Base-by-base conservation (phyloP, 2,888 invertebrate genomes). In the Aspidapion aeneum region DNA sequence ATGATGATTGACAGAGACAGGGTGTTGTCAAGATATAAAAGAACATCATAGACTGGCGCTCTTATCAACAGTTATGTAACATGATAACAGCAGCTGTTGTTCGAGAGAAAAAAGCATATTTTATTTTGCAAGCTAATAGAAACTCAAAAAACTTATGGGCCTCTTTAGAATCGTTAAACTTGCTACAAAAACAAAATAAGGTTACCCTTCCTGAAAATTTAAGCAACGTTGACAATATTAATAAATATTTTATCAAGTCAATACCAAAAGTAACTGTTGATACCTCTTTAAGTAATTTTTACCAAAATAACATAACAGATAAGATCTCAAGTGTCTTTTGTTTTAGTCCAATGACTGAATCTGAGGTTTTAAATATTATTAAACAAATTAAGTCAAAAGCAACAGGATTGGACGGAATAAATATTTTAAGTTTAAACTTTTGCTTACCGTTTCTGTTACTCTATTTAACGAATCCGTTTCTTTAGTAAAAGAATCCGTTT, bases 381-480 rank as follows among this genome's bases (percentile, higher is more conserved):
- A n/a, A n/a, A n/a, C n/a, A n/a, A n/a, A n/a, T n/a, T n/a, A n/a
- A n/a, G n/a, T n/a, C n/a, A n/a, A n/a, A 17, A 35, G 51, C n/a
- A 35, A 56, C n/a, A 61, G n/a, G n/a, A n/a, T n/a, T n/a, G n/a
- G n/a, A n/a, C n/a, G n/a, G n/a, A n/a, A n/a, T n/a, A n/a, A n/a
- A 61, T 55, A 61, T 61, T 61, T 21, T 61, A 21, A 61, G 50
- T 49, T 57, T 61, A 55, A 54, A 63, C 50, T 58, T 61, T 35
- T 63, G 63, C 52, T 17, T 60, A 60, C 60, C 56, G 21, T 60
- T 59, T 60, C 52, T 63, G 22, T 54, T 63, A 17, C 63, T 60
- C 55, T 60, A 60, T 63, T 60, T 55, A n/a, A 63, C 59, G 19
- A 58, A 55, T 57, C 59, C 1, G 51, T 50, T 54, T 54, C 21